Evolutionary conservation across 2,888 invertebrate species (phyloP), one percentile per base, ranked within the genome.

Genomic region (Sisyra terminalis): DNA sequence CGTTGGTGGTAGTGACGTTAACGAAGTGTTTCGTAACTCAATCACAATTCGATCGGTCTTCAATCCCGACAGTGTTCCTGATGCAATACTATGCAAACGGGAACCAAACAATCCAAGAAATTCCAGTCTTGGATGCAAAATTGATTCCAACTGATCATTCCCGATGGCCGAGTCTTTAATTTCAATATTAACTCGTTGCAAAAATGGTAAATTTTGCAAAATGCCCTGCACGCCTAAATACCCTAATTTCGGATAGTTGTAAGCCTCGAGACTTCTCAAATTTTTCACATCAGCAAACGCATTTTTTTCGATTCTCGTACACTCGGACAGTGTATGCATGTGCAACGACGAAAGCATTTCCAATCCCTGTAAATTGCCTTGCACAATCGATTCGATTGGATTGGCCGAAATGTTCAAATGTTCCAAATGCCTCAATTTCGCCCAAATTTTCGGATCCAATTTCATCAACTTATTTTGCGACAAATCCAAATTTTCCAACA

Each of bases 141-240:
- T 71, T 0, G 84, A 73, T 51, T 83, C 81, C 32, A 89, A 63
- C 54, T 89, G 86, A 53, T 88, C 87, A 38, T 80, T 78, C 35
- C 85, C 83, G 41, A 88, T 75, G 4, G 73, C 73, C 0, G 82
- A 69, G 50, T 90, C 89, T 58, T 89, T 90, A 0, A 89, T 75
- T 65, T 92, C 92, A 42, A 90, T 75, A 47, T 88, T 85, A 9
- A 90, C 63, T 48, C 65, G 69, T 59, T 88, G 81, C 34, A 90
- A 60, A 0, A 79, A 77, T 2, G 77, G 71, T 52, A 89, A 63
- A 48, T 77, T 69, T 50, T 79, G 77, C n/a, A 90, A 61, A 24
- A 89, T 73, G 1, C 88, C 88, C 53, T 83, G 79, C n/a, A 87
- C 73, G 59, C 90, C 89, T 47, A 87, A 68, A 54, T 87, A 87